Base-by-base conservation (phyloP, 1,140 invertebrate genomes). In the Diprion similis region DNA sequence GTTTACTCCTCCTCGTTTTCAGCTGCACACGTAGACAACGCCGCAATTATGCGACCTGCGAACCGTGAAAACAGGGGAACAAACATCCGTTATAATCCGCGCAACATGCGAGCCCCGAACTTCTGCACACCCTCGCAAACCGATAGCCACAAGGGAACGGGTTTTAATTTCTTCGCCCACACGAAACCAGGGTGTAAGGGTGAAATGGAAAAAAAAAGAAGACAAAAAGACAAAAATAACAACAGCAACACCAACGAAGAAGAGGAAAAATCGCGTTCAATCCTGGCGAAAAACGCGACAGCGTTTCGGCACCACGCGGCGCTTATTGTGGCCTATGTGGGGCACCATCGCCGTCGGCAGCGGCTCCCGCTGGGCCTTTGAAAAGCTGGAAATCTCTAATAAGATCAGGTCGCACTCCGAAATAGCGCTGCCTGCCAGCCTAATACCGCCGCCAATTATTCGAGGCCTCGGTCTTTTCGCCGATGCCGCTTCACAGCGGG, bases 361-460 rank as follows among this genome's bases (percentile, higher is more conserved):
- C 51, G 51, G 11, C 11, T 59, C 51, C 51, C 51, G 51, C 51
- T 59, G 51, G 51, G 51, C 51, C 7, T 59, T 59, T 59, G 51
- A 59, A 59, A 59, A 59, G 51, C 51, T 4, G 24, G 51, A 59
- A 59, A 59, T 59, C 51, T 59, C 51, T 59, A 59, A 59, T 59
- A 59, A 59, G 51, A 59, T 59, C 51, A 59, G 51, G 51, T 59
- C 51, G 11, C 51, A 17, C 51, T 59, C 24, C 24, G 24, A 37
- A 37, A 37, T 37, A 37, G 24, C 24, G 24, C 24, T 37, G 24
- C 24, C 24, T 37, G 24, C 24, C 24, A 1, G 24, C 51, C 51
- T 59, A 59, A 59, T 59, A 59, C 51, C 51, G n/a, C 51, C 51
- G 51, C 51, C 51, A 59, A 59, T 59, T 59, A 59, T 59, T 59